Evolutionary conservation across 2,797 vertebrate genomes (phyloP).

Genomic region (Ambastaia sidthimunki): DNA sequence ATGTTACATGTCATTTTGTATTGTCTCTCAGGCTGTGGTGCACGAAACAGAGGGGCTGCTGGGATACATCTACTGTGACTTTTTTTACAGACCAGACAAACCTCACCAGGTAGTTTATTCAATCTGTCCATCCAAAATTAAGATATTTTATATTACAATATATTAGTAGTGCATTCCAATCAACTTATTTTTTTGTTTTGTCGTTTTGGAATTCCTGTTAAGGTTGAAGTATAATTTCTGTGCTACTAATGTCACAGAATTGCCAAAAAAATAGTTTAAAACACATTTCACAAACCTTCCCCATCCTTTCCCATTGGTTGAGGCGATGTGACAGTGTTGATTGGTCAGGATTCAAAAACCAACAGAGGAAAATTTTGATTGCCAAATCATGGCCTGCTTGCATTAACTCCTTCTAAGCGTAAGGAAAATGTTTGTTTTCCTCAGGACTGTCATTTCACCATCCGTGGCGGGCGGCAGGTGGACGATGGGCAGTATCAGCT

Average conservation of each 20-base stretch:
- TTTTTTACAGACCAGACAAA: constrained; percentile 90
- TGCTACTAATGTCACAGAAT: not conserved
- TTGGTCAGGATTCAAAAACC: too few species aligned
- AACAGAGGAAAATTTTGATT: too few species aligned
- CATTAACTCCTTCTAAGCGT: not conserved
- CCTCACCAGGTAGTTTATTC: constrained; percentile 87
- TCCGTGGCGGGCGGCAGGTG: constrained; percentile 87
- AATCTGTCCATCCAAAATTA: not conserved
- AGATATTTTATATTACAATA: not conserved
- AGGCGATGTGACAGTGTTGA: too few species aligned
- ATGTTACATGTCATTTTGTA: constrained; percentile 35
- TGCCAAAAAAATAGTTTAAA: not conserved
- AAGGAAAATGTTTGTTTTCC: not conserved
- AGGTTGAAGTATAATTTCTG: not conserved
- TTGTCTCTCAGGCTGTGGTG: constrained; percentile 86
- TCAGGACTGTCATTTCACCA: constrained; percentile 97
- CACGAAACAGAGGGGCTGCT: constrained; percentile 93
- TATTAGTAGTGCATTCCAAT: not conserved
- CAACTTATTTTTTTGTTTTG: too few species aligned
- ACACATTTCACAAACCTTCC: not conserved
- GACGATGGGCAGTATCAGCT: constrained; percentile 88
- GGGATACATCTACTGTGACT: constrained; percentile 98
- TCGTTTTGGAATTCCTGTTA: not conserved
- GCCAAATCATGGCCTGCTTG: too few species aligned
- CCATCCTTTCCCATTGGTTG: too few species aligned